These are phyloP conservation scores for Hydrozoanthus gracilis DNA, from an alignment of 92 coral and sea anemone genomes.

Conservation along the genomic window DNA sequence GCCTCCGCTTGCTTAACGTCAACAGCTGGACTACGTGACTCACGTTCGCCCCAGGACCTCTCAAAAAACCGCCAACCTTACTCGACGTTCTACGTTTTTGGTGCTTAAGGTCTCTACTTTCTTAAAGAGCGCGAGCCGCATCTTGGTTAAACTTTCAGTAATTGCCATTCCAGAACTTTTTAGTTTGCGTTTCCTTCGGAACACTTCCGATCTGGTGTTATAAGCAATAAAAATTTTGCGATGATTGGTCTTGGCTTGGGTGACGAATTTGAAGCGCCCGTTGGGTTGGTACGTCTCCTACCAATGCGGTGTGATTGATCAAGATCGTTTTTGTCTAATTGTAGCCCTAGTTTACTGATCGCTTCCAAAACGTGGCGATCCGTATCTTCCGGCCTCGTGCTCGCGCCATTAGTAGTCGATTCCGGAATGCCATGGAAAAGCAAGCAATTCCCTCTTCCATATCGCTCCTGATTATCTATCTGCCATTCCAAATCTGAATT, in stretches of 20 bases:
- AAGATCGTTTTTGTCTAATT: constrained; percentile 10
- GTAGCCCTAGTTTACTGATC: background rate
- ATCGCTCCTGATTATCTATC: constrained; percentile 6
- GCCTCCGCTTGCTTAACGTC: too few relatives aligned
- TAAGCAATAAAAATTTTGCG: constrained; percentile 44
- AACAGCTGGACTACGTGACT: too few relatives aligned
- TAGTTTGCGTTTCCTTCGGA: too few relatives aligned
- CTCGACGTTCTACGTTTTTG: too few relatives aligned
- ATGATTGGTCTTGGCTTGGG: constrained; percentile 42
- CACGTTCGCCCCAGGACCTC: too few relatives aligned
- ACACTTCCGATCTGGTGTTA: constrained; percentile 17
- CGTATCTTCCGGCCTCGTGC: background rate
- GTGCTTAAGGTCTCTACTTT: too few relatives aligned
- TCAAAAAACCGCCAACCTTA: too few relatives aligned
- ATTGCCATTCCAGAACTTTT: too few relatives aligned
- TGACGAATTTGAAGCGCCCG: too few relatives aligned
- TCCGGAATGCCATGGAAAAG: too few relatives aligned
- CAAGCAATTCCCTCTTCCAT: constrained; percentile 10
- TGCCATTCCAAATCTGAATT: constrained; percentile 14
- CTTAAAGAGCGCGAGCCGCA: constrained; percentile 13
- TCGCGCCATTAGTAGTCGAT: background rate
- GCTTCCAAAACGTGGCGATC: background rate
- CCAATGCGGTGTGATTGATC: constrained; percentile 43
- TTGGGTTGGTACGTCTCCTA: background rate
- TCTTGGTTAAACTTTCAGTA: too few relatives aligned